Percentiles rank a stretch among this genome's conserved stretches.
Conservation (phyloP, 1,140 invertebrate genomes). For the Drosophila arizonae region DNA sequence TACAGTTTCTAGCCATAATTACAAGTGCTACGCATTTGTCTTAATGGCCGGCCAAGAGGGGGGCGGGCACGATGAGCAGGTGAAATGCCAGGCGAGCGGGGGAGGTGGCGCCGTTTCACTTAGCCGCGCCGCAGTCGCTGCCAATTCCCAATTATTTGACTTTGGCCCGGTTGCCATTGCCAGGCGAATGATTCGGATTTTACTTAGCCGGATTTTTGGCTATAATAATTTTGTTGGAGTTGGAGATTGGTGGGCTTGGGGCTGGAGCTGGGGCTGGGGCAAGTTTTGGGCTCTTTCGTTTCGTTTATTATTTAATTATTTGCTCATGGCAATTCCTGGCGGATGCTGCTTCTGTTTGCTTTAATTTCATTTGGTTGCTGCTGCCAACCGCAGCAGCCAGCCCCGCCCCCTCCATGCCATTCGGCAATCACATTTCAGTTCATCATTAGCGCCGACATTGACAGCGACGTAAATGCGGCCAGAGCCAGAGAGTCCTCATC, state of each 20-base stretch:
- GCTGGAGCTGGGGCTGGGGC: neutral
- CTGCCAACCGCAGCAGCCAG: conserved; percentile 45
- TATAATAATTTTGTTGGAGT: neutral
- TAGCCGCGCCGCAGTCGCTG: conserved; percentile 1
- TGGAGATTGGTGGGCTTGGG: no score
- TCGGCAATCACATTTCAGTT: conserved; percentile 68
- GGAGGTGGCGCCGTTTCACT: conserved; percentile 13
- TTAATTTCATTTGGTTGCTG: conserved; percentile 68
- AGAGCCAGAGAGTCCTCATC: neutral
- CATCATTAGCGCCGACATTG: conserved; percentile 76
- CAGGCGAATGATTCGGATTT: conserved; percentile 50
- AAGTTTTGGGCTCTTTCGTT: conserved; percentile 42
- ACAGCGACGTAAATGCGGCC: conserved; percentile 46
- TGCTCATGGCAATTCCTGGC: conserved; percentile 65
- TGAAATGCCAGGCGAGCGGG: conserved; percentile 20
- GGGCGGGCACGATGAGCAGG: conserved; percentile 28
- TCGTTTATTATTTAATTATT: conserved; percentile 80
- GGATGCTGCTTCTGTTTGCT: conserved; percentile 44
- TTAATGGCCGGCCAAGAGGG: conserved; percentile 18
- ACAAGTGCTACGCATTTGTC: conserved; percentile 63
- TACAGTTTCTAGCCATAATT: conserved; percentile 70
- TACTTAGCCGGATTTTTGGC: conserved; percentile 15
- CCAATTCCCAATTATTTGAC: conserved; percentile 19
- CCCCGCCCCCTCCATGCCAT: neutral
- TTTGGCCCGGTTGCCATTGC: conserved; percentile 57